Base-by-base conservation (phyloP, 2,888 invertebrate species). In the Pegoplata infirma region DNA sequence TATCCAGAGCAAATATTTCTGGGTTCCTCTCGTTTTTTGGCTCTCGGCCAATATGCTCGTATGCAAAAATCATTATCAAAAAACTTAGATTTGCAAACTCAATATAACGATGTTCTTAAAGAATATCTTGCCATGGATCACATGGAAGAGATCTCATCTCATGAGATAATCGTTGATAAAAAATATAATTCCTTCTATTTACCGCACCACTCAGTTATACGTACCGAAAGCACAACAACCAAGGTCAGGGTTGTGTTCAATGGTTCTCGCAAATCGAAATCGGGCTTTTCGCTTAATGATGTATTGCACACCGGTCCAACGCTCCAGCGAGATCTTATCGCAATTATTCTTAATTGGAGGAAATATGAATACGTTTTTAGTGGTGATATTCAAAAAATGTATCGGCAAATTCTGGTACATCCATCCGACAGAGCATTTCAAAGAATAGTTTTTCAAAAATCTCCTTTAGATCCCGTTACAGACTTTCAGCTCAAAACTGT, bases 151-250 rank as follows among this genome's bases (percentile, higher is more conserved):
- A 25, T 6, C 3, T 3, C 25, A 3, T 25, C 12, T 40, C 3
- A 16, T 19, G 2, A 12, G 5, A 14, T 6, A n/a, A n/a, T n/a
- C n/a, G n/a, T n/a, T n/a, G n/a, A n/a, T n/a, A n/a, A 17, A 17
- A 36, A 36, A 32, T n/a, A 40, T 14, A 51, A 53, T 19, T 61
- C 71, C 8, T 61, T 46, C 25, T 61, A 61, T 23, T 44, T 59
- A 3, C 78, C 82, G 1, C 80, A 82, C 19, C 76, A 81, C 25
- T 79, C 77, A 7, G 71, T 81, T 1, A 36, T 81, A 4, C 61
- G 19, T 6, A 23, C 53, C n/a, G 25, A 53, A 4, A 6, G n/a
- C 25, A 17, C 5, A 19, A 36, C 28, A 10, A 44, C 58, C 12
- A 40, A 58, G 44, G 6, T 58, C 3, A 19, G 58, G 2, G 58